Conservation (phyloP, 2,113 vertebrate species). For the Formicarius rufipectus region DNA sequence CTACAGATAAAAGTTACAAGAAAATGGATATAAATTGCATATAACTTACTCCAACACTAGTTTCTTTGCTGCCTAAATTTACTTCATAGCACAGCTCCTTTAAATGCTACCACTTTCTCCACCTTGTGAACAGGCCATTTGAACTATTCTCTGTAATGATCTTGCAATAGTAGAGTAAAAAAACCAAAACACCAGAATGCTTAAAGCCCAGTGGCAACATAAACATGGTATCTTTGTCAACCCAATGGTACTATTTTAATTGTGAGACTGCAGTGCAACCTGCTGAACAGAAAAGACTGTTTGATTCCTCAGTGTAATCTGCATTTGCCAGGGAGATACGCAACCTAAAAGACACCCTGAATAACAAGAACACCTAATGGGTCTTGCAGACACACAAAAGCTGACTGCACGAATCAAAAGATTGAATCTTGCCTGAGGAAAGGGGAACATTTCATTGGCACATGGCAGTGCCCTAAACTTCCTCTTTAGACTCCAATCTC, state of each 20-base stretch:
- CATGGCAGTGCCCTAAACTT: too few species aligned
- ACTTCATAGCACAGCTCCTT: background rate
- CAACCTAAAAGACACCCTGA: background rate
- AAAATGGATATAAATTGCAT: background rate
- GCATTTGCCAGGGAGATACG: background rate
- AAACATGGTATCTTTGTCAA: background rate
- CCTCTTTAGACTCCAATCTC: background rate
- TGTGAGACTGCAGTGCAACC: background rate
- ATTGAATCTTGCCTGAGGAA: background rate
- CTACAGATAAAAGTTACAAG: background rate
- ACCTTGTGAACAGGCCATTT: background rate
- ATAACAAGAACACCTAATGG: background rate
- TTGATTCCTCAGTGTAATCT: background rate
- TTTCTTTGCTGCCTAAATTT: background rate
- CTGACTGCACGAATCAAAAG: background rate
- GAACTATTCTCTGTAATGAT: background rate
- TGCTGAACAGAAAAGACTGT: background rate
- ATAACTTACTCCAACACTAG: background rate
- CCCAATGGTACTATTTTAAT: background rate
- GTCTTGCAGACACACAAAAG: background rate
- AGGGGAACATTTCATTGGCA: background rate
- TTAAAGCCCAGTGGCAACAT: background rate
- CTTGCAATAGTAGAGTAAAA: background rate
- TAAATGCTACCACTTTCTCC: background rate
- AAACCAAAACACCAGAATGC: too few species aligned